Conservation (phyloP, 2,797 vertebrate genomes). For the Thaleichthys pacificus region DNA sequence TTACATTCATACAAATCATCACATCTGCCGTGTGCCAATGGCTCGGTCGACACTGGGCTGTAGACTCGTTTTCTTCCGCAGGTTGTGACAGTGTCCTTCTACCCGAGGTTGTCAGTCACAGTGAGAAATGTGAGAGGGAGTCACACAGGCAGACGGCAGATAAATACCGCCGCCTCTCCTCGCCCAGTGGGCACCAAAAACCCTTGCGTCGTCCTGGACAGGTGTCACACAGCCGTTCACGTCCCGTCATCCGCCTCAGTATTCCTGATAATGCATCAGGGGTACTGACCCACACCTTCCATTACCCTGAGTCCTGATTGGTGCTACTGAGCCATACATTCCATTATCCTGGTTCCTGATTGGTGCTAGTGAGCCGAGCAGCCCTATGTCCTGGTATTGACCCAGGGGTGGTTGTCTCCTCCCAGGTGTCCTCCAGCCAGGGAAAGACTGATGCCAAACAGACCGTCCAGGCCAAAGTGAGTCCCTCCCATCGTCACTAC, state of each 20-base stretch:
- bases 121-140: neutral
- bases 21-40: neutral
- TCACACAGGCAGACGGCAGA: neutral
- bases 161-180: neutral
- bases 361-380: constrained; percentile 28
- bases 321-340: constrained; percentile 28
- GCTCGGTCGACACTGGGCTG: neutral
- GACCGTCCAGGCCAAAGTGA: constrained; percentile 77
- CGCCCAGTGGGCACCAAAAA: neutral
- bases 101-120: neutral
- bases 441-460: constrained; percentile 73
- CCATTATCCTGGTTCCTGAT: constrained; percentile 40
- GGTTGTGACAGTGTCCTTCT: neutral
- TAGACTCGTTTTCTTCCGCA: neutral
- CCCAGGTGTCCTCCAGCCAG: constrained; percentile 73
- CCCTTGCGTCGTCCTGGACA: neutral
- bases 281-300: neutral
- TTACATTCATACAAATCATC: neutral
- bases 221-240: neutral
- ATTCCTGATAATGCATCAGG: neutral
- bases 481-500: constrained; percentile 56
- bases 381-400: constrained; percentile 58
- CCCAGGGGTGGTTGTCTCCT: constrained; percentile 46
- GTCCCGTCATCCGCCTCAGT: neutral
- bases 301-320: constrained; percentile 17